These are phyloP conservation scores for Siniperca undulata DNA, from an alignment of 2,797 vertebrate genomes.

Conservation along the genomic window DNA sequence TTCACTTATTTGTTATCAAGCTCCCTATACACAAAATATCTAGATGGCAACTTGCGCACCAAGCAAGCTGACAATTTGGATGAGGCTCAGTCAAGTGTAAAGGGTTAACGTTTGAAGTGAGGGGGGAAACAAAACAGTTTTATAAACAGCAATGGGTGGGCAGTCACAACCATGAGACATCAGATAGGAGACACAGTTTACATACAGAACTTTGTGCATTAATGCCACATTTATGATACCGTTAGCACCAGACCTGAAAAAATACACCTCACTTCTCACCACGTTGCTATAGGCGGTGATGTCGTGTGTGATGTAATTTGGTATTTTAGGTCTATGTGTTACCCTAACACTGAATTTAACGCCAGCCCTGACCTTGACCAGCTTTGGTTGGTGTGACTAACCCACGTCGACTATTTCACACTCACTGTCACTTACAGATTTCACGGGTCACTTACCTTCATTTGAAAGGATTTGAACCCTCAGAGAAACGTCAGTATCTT, in stretches of 20 bases:
- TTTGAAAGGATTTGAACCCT: not conserved
- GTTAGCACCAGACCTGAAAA: not conserved
- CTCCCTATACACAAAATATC: not conserved
- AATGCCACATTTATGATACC: not conserved
- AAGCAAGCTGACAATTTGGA: conserved; percentile 4
- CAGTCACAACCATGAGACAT: not conserved
- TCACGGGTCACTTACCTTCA: too few relatives aligned
- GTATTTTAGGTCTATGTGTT: not conserved
- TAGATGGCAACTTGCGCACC: not conserved
- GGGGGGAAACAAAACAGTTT: not conserved
- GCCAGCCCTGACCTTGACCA: not conserved
- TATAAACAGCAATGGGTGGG: too few relatives aligned
- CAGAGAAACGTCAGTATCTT: not conserved
- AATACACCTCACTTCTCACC: not conserved
- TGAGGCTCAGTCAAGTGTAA: not conserved
- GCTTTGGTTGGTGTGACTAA: not conserved
- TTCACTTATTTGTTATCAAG: conserved; percentile 8
- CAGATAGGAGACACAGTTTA: not conserved
- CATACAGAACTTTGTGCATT: not conserved
- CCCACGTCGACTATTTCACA: not conserved
- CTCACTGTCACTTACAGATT: not conserved
- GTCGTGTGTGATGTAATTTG: not conserved
- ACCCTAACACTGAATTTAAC: not conserved
- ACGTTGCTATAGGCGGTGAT: not conserved
- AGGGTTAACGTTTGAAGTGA: not conserved